A percentile compares a stretch with the other conserved stretches of the same genome.
Evolutionary conservation across 2,888 invertebrate genomes (phyloP).

Genomic region (Lepidonotus clava): DNA sequence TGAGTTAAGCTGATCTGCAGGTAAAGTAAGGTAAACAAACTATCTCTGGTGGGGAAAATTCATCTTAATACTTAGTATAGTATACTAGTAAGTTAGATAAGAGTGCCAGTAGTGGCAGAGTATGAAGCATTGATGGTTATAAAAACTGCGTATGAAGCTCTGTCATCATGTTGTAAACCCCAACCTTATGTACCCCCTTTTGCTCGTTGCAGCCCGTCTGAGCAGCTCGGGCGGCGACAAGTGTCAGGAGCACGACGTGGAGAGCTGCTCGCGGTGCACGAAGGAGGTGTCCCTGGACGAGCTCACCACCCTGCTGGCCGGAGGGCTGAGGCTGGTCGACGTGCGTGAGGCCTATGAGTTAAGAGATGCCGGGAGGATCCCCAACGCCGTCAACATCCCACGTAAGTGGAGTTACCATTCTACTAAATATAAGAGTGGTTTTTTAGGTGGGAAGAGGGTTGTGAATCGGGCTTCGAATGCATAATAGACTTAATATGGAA

Average conservation of each 20-base stretch:
- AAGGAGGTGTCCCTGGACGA: constrained; percentile 61
- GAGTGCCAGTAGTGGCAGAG: too few species aligned
- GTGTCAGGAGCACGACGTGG: not conserved
- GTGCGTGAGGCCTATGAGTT: constrained; percentile 77
- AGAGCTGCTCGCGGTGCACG: not conserved
- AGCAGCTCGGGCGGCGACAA: not conserved
- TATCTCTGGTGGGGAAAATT: too few species aligned
- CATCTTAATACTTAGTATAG: too few species aligned
- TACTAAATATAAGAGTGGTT: not conserved
- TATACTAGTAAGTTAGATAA: too few species aligned
- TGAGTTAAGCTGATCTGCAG: too few species aligned
- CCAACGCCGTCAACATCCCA: constrained; percentile 76
- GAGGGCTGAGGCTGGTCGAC: constrained; percentile 70
- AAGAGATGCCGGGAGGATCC: constrained; percentile 73
- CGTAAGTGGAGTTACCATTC: constrained; percentile 66
- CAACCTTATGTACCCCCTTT: not conserved
- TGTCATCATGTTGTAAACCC: not conserved
- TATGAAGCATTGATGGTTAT: too few species aligned
- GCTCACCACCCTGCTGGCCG: constrained; percentile 63
- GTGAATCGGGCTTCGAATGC: too few species aligned
- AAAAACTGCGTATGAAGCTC: too few species aligned
- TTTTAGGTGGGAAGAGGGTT: too few species aligned
- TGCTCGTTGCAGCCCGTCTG: not conserved
- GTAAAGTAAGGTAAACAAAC: too few species aligned
- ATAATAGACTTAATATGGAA: too few species aligned